Conservation (phyloP, 1,140 invertebrate species). For the Thaumetopoea pityocampa region DNA sequence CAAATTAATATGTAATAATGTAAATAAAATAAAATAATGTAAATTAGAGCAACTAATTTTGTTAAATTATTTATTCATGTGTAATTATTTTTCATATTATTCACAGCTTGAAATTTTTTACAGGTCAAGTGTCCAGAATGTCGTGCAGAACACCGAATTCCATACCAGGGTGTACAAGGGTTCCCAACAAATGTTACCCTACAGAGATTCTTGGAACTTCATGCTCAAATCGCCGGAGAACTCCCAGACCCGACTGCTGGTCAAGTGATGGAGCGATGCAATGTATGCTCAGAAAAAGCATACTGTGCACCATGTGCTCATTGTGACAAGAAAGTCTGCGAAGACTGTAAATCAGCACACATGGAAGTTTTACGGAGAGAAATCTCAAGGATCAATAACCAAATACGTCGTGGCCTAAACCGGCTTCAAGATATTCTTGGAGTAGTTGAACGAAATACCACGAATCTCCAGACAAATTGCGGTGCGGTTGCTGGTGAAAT, state of each 20-base stretch:
- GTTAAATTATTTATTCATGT: slow-evolving; percentile 7
- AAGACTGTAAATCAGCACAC: slow-evolving; percentile 94
- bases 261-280: slow-evolving; percentile 90
- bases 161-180: slow-evolving; percentile 96
- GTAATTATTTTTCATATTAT: slow-evolving; percentile 9
- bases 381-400: slow-evolving; percentile 95
- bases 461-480: slow-evolving; percentile 90
- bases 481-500: slow-evolving; percentile 92
- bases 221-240: slow-evolving; percentile 95
- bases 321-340: slow-evolving; percentile 95
- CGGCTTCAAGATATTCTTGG: slow-evolving; percentile 89
- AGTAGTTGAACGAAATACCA: slow-evolving; percentile 90
- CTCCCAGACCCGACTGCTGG: slow-evolving; percentile 89
- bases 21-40: background rate
- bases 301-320: slow-evolving; percentile 93
- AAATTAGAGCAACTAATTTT: slow-evolving; percentile 1
- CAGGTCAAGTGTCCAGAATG: slow-evolving; percentile 99
- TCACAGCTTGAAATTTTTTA: slow-evolving; percentile 36
- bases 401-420: slow-evolving; percentile 90
- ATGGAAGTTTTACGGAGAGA: slow-evolving; percentile 96
- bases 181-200: slow-evolving; percentile 98
- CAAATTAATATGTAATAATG: background rate
- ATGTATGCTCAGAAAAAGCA: slow-evolving; percentile 96
- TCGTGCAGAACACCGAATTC: slow-evolving; percentile 96
- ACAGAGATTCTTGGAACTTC: slow-evolving; percentile 95